These are phyloP conservation scores for Gorsachius goisagi DNA, from an alignment of 2,113 vertebrate genomes.

Conservation along the genomic window DNA sequence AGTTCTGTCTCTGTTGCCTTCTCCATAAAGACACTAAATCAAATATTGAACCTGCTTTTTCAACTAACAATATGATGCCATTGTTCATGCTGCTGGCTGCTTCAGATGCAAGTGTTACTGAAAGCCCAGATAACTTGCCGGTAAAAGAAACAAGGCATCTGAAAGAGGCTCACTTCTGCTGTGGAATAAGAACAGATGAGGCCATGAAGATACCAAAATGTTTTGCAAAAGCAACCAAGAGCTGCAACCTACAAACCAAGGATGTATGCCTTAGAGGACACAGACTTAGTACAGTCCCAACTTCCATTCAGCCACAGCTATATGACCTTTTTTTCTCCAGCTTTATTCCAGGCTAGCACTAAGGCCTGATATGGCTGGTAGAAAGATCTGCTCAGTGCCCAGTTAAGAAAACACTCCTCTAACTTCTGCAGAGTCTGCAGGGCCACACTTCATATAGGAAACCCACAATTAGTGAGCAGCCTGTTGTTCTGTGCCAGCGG, in stretches of 20 bases:
- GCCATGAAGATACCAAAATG: background rate
- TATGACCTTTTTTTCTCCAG: background rate
- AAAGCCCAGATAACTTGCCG: background rate
- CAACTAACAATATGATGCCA: background rate
- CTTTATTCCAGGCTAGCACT: background rate
- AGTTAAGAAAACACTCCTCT: background rate
- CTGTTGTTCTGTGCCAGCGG: background rate
- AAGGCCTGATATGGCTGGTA: background rate
- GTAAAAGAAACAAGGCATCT: background rate
- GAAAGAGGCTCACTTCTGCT: background rate
- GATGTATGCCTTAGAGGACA: background rate
- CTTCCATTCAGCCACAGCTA: background rate
- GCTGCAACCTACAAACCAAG: background rate
- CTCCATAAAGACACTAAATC: background rate
- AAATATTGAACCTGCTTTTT: background rate
- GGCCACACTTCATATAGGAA: background rate
- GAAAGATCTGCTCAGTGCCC: background rate
- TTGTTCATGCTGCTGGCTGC: background rate
- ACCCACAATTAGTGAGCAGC: background rate
- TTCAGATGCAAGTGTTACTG: background rate
- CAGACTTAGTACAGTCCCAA: background rate
- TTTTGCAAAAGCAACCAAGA: background rate
- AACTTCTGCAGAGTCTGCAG: background rate
- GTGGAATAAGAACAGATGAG: background rate
- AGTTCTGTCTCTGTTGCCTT: background rate